phyloP scores from a whole-genome alignment of 2,113 vertebrate species.

The Tragelaphus imberbis region DNA sequence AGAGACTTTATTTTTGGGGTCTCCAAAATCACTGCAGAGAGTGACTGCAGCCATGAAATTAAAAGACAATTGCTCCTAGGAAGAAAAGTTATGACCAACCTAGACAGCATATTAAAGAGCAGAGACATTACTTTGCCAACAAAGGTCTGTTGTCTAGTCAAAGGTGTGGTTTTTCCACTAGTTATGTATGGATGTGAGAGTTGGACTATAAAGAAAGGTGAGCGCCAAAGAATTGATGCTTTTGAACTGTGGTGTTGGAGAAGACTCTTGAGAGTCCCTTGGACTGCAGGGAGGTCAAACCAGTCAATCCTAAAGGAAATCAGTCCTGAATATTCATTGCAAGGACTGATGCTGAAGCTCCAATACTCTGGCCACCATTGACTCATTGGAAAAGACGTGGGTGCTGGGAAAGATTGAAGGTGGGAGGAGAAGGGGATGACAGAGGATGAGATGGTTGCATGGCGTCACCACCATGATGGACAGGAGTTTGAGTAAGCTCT shows the following conservation, averaged over 20 bases:
- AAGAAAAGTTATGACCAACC: background rate
- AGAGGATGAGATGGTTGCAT: background rate
- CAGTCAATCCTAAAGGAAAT: background rate
- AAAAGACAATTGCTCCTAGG: background rate
- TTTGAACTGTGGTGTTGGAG: background rate
- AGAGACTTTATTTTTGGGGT: background rate
- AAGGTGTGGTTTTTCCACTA: background rate
- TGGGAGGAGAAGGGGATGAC: accelerated
- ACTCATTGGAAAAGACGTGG: background rate
- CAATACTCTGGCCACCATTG: background rate
- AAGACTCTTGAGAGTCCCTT: background rate
- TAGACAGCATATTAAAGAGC: background rate
- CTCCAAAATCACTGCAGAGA: background rate
- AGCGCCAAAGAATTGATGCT: accelerated
- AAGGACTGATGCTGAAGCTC: background rate
- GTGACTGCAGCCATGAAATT: background rate
- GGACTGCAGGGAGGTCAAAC: background rate
- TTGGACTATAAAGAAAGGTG: background rate
- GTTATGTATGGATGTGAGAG: background rate
- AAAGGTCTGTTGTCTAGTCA: background rate
- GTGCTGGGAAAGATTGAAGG: background rate
- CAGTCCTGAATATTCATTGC: background rate
- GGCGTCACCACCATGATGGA: background rate
- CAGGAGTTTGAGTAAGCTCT: background rate
- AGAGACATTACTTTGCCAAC: background rate